These are phyloP conservation scores for Lasius fuliginosus DNA, from an alignment of 2,888 invertebrate species.

Conservation along the genomic window DNA sequence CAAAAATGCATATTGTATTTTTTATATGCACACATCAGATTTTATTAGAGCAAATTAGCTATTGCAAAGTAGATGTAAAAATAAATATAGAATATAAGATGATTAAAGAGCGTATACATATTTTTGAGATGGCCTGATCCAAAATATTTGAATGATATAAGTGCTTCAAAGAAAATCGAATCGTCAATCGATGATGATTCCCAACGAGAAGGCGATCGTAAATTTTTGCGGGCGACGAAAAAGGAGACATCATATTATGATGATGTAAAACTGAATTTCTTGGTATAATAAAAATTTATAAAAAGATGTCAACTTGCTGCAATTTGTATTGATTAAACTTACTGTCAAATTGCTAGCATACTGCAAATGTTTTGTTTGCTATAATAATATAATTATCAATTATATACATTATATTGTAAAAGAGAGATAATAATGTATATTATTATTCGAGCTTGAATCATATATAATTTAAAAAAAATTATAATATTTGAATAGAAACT, in stretches of 20 bases:
- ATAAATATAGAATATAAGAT: neutral
- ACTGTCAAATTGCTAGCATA: neutral
- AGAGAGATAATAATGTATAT: neutral
- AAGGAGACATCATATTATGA: neutral
- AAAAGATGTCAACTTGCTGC: neutral
- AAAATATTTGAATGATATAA: too few species aligned
- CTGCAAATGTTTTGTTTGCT: neutral
- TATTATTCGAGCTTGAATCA: neutral
- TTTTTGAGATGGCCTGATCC: neutral
- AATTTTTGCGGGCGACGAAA: too few species aligned
- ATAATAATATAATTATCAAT: neutral
- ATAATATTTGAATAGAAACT: constrained; percentile 13
- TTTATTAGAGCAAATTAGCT: neutral
- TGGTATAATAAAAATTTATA: neutral
- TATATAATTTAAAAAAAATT: neutral
- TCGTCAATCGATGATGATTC: too few species aligned
- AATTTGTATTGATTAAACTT: neutral
- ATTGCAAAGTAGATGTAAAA: neutral
- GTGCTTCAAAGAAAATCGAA: too few species aligned
- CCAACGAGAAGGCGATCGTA: too few species aligned
- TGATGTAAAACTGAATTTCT: neutral
- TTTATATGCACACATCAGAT: neutral
- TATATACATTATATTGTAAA: neutral
- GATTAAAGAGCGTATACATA: neutral
- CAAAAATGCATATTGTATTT: neutral